Conservation (phyloP, 2,888 invertebrate genomes). For the Watsonalla cultraria region DNA sequence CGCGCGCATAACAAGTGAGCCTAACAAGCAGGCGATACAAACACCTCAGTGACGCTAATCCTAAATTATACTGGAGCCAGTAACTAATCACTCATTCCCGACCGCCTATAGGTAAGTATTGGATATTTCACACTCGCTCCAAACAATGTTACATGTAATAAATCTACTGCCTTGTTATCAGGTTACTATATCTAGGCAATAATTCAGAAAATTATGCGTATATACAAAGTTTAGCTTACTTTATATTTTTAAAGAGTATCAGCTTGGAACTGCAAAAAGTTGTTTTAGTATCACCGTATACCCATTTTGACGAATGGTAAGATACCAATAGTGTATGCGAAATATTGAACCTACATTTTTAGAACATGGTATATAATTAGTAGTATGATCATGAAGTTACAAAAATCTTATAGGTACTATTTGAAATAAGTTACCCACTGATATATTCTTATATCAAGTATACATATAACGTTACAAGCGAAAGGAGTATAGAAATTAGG, state of each 20-base stretch:
- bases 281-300: too few species aligned
- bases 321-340: too few species aligned
- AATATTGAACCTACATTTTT: too few species aligned
- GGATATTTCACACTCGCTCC: conserved; percentile 7
- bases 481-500: conserved; percentile 70
- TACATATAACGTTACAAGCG: conserved; percentile 46
- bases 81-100: conserved; percentile 58
- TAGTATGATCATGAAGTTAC: too few species aligned
- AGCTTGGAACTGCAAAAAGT: too few species aligned
- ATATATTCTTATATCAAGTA: too few species aligned
- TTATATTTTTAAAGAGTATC: too few species aligned
- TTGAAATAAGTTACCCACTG: too few species aligned
- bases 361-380: too few species aligned
- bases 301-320: too few species aligned
- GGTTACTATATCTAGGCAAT: not conserved
- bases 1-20: conserved; percentile 70
- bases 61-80: conserved; percentile 59
- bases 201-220: not conserved
- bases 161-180: not conserved
- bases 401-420: too few species aligned
- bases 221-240: too few species aligned
- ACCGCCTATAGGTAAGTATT: conserved; percentile 5
- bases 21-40: conserved; percentile 69
- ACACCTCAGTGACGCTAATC: conserved; percentile 57
- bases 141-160: conserved; percentile 5